These are phyloP conservation scores for Neomicropteryx cornuta DNA, from an alignment of 1,140 invertebrate species.

Conservation along the genomic window DNA sequence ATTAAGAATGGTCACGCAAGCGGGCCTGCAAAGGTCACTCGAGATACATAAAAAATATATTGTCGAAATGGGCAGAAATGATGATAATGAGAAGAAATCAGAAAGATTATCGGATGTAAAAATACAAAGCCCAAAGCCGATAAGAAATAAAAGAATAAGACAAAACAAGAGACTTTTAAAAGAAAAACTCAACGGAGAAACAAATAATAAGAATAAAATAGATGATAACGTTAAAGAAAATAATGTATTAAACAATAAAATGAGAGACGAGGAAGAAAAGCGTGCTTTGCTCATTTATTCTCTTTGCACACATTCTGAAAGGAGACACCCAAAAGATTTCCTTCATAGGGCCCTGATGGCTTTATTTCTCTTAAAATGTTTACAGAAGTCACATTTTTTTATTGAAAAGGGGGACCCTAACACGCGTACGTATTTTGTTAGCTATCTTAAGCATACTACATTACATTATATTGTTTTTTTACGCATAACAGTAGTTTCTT, in stretches of 20 bases:
- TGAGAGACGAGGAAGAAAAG: conserved; percentile 16
- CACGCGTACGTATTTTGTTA: too few relatives aligned
- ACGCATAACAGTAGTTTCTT: too few relatives aligned
- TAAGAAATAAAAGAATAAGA: conserved; percentile 30
- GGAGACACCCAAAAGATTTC: conserved; percentile 57
- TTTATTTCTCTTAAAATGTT: conserved; percentile 60
- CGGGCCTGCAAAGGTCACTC: conserved; percentile 39
- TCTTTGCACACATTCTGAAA: conserved; percentile 55
- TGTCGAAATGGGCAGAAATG: too few relatives aligned
- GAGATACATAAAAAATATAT: conserved; percentile 32
- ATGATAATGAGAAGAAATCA: too few relatives aligned
- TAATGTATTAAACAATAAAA: conserved; percentile 20
- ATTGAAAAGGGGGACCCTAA: conserved; percentile 18
- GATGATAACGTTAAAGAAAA: conserved; percentile 11
- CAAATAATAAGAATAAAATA: conserved; percentile 17
- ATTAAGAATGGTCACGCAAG: conserved; percentile 60
- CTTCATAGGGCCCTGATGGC: conserved; percentile 68
- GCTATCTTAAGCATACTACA: too few relatives aligned
- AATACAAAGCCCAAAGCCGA: too few relatives aligned
- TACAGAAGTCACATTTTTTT: conserved; percentile 54
- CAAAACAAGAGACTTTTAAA: conserved; percentile 31
- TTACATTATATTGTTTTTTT: too few relatives aligned
- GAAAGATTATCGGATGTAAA: too few relatives aligned
- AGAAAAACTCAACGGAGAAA: conserved; percentile 25
- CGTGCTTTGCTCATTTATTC: conserved; percentile 41